These are phyloP conservation scores for Phania funesta DNA, from an alignment of 2,888 invertebrate genomes.

Conservation along the genomic window DNA sequence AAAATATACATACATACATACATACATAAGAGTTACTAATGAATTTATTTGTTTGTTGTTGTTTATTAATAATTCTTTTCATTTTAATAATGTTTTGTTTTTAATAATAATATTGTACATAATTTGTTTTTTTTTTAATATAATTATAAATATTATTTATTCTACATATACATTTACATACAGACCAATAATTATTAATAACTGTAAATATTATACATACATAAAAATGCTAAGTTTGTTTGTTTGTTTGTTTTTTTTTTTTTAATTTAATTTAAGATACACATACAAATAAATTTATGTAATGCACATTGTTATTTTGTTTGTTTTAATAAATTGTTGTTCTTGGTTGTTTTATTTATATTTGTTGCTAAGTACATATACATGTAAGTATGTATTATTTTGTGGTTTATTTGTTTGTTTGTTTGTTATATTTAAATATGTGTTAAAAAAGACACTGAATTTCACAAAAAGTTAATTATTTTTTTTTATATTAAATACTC, in stretches of 20 bases:
- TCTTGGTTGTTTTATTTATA: slow-evolving; percentile 59
- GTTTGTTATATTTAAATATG: slow-evolving; percentile 56
- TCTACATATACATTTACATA: slow-evolving; percentile 38
- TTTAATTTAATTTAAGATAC: not conserved
- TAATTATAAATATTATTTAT: not conserved
- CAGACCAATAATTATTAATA: slow-evolving; percentile 28
- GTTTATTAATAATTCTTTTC: slow-evolving; percentile 3
- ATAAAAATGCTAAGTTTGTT: not conserved
- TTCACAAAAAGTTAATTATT: slow-evolving; percentile 73
- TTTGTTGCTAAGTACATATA: slow-evolving; percentile 1
- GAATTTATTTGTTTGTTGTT: not conserved
- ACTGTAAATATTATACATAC: not conserved
- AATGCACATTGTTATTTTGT: slow-evolving; percentile 43
- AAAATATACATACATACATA: slow-evolving; percentile 19
- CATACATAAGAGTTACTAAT: not conserved
- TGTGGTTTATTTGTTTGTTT: slow-evolving; percentile 37
- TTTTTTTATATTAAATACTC: slow-evolving; percentile 24
- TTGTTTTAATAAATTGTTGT: slow-evolving; percentile 43
- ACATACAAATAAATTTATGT: slow-evolving; percentile 41
- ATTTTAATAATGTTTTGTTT: slow-evolving; percentile 15
- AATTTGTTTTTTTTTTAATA: slow-evolving; percentile 3
- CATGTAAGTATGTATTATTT: slow-evolving; percentile 28
- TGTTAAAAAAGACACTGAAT: slow-evolving; percentile 77
- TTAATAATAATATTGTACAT: slow-evolving; percentile 38
- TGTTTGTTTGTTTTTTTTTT: not conserved